Evolutionary conservation across 2,888 invertebrate species (phyloP).

Genomic region (Campoplex capitator): DNA sequence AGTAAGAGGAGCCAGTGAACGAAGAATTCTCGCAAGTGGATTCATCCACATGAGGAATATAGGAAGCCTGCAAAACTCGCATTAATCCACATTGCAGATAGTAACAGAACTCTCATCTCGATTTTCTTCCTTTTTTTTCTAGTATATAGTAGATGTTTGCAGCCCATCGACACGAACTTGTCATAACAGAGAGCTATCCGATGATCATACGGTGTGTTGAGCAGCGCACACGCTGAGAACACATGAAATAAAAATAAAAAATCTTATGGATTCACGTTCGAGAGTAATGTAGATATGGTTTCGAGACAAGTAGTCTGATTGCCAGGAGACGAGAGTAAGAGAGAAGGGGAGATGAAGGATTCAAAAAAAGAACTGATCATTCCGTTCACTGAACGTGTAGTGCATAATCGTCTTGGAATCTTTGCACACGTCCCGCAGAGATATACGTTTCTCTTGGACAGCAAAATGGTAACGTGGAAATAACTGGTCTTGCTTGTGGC

Average conservation of each 20-base stretch:
- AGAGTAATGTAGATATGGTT: slow-evolving; percentile 46
- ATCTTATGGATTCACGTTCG: slow-evolving; percentile 41
- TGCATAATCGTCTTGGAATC: slow-evolving; percentile 47
- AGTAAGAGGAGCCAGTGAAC: slow-evolving; percentile 17
- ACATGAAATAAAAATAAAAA: slow-evolving; percentile 20
- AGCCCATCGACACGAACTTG: slow-evolving; percentile 58
- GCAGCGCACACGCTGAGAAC: slow-evolving; percentile 19
- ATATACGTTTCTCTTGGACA: slow-evolving; percentile 51
- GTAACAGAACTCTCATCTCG: slow-evolving; percentile 37
- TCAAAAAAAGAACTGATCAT: slow-evolving; percentile 6
- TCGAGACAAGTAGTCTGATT: slow-evolving; percentile 50
- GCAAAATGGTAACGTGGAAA: slow-evolving; percentile 53
- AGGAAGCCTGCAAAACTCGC: slow-evolving; percentile 37
- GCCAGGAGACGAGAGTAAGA: slow-evolving; percentile 13
- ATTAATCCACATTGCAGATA: slow-evolving; percentile 52
- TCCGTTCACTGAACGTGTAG: slow-evolving; percentile 35
- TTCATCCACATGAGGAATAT: slow-evolving; percentile 30
- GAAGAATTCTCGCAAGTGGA: slow-evolving; percentile 37
- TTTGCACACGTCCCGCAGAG: slow-evolving; percentile 32
- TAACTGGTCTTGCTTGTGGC: slow-evolving; percentile 49
- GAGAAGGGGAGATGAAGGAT: slow-evolving; percentile 13
- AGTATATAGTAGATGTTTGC: slow-evolving; percentile 23
- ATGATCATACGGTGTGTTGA: slow-evolving; percentile 43
- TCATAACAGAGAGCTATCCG: slow-evolving; percentile 58
- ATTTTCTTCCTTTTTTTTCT: slow-evolving; percentile 7